Percentiles rank a stretch among this genome's conserved stretches.
Evolutionary conservation across 1,140 invertebrate species (phyloP).

Genomic region (Cecropterus lyciades): DNA sequence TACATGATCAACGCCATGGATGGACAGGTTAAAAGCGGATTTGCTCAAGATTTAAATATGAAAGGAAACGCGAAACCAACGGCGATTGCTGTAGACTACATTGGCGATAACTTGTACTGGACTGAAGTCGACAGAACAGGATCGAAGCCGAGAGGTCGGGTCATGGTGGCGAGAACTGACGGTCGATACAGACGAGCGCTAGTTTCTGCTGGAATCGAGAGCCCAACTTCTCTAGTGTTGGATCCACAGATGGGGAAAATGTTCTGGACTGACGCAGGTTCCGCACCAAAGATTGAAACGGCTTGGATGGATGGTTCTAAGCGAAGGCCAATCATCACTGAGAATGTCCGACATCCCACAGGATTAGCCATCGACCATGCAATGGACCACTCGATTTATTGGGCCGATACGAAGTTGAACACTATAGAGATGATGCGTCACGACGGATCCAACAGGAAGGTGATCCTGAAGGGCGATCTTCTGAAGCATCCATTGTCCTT

Average conservation of each 20-base stretch:
- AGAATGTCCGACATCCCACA: slow-evolving; percentile 92
- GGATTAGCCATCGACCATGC: slow-evolving; percentile 96
- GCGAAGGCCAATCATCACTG: slow-evolving; percentile 91
- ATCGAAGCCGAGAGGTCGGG: slow-evolving; percentile 88
- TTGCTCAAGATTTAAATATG: slow-evolving; percentile 94
- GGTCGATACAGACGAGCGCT: slow-evolving; percentile 94
- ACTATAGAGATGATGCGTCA: slow-evolving; percentile 95
- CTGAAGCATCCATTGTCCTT: slow-evolving; percentile 93
- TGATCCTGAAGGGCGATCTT: slow-evolving; percentile 89
- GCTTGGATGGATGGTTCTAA: slow-evolving; percentile 98
- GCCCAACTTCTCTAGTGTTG: slow-evolving; percentile 93
- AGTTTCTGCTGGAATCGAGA: slow-evolving; percentile 89
- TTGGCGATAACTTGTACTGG: slow-evolving; percentile 97
- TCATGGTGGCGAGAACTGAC: slow-evolving; percentile 95
- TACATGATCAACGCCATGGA: slow-evolving; percentile 93
- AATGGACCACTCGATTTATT: slow-evolving; percentile 95
- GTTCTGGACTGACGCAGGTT: slow-evolving; percentile 96
- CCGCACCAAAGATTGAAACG: slow-evolving; percentile 93
- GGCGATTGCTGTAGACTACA: slow-evolving; percentile 95
- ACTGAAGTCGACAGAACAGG: slow-evolving; percentile 93
- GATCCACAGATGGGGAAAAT: slow-evolving; percentile 94
- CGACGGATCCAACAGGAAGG: slow-evolving; percentile 92
- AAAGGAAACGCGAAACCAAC: slow-evolving; percentile 93
- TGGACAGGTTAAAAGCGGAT: slow-evolving; percentile 92
- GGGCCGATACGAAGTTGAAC: slow-evolving; percentile 97